Evolutionary conservation across 2,797 vertebrate genomes (phyloP).

Genomic region (Gorsachius magnificus): DNA sequence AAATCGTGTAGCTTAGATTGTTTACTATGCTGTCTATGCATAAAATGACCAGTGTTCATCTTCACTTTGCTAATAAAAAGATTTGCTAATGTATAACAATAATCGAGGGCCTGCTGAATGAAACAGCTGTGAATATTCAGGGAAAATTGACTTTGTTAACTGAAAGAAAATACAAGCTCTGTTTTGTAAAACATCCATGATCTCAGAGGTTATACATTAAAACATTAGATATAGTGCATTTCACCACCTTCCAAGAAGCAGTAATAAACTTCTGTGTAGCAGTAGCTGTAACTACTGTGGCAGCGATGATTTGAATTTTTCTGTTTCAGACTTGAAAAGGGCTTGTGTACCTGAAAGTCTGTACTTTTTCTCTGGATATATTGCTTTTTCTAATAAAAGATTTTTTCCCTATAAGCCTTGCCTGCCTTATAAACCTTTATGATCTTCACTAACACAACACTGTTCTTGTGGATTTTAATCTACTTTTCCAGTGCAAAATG

Average conservation of each 20-base stretch:
- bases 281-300: not conserved
- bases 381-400: not conserved
- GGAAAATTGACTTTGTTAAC: not conserved
- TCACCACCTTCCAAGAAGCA: not conserved
- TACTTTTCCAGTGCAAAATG: not conserved
- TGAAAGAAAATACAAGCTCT: not conserved
- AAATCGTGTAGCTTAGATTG: not conserved
- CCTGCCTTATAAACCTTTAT: not conserved
- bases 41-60: not conserved
- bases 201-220: not conserved
- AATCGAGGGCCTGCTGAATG: not conserved
- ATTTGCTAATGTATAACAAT: not conserved
- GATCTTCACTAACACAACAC: not conserved
- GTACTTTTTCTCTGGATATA: not conserved
- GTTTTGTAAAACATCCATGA: not conserved
- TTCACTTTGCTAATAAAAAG: not conserved
- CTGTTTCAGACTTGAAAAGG: not conserved
- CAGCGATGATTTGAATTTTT: not conserved
- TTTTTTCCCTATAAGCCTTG: not conserved
- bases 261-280: not conserved
- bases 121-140: not conserved
- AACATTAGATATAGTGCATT: not conserved
- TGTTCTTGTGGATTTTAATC: not conserved
- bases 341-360: not conserved
- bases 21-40: rapidly evolving